Base-by-base conservation (phyloP, 1,140 invertebrate genomes). In the Drosophila santomea region DNA sequence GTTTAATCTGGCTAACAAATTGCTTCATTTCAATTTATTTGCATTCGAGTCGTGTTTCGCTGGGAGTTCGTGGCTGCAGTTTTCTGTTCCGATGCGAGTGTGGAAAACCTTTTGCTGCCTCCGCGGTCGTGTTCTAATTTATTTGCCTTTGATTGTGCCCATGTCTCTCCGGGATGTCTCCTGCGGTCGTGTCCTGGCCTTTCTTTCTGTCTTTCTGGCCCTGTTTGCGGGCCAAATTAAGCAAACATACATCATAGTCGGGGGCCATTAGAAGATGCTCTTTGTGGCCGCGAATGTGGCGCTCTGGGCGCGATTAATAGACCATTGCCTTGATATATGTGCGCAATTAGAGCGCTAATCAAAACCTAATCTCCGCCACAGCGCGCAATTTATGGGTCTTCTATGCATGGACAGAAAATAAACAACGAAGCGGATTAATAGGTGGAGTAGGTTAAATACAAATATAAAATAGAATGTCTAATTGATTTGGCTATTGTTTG, bases 21-120 rank as follows among this genome's bases (percentile, higher is more conserved):
- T 89, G 85, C 80, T 90, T 89, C 85, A 89, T 89, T 89, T 89
- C 85, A 89, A 90, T 89, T 89, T 89, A 89, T 89, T 89, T 89
- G 85, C 85, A 85, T 89, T 89, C 78, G 80, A 56, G 68, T 72
- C 68, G 63, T 76, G 66, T 56, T 45, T 47, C 47, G 63, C 39
- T 68, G 20, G 44, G 20, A 78, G 68, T 82, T 82, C 79, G 79
- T 82, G 79, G 79, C 78, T 78, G 68, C 61, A 82, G 79, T 78
- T 81, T 81, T 66, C 57, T 80, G 62, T 62, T 66, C 51, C 36
- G 60, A 11, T 41, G 12, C 54, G 45, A 69, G 62, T 66, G 52
- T 67, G 68, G 69, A 78, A 78, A 80, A 79, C 71, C 80, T 80
- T 80, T 56, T 80, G 43, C 62, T 56, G 67, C 35, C 58, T 36